These are phyloP conservation scores for Petromus typicus DNA, from an alignment of 2,113 vertebrate genomes.

Conservation along the genomic window DNA sequence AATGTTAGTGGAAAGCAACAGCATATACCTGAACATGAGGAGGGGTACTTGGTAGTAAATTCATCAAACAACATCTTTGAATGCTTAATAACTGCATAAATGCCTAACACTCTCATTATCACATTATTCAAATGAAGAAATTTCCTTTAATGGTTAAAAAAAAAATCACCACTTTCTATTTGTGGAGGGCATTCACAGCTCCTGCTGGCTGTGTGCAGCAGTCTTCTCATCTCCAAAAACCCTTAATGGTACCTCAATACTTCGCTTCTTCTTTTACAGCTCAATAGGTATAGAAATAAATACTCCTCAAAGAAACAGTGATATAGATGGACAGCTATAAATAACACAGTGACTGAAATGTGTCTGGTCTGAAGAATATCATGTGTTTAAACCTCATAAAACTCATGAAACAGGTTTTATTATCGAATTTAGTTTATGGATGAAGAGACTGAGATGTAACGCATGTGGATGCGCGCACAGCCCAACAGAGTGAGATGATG, in stretches of 20 bases:
- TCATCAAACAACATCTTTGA: background rate
- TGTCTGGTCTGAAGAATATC: background rate
- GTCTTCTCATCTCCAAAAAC: background rate
- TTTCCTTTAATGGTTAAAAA: background rate
- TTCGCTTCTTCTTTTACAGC: background rate
- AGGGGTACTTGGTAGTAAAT: background rate
- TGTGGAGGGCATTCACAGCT: background rate
- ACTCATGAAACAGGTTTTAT: background rate
- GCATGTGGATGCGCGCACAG: background rate
- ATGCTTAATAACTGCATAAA: background rate
- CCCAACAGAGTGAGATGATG: background rate
- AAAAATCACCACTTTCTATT: background rate
- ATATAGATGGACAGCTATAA: background rate
- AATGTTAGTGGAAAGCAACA: background rate
- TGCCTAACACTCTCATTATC: background rate
- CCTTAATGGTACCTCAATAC: background rate
- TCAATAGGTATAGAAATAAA: background rate
- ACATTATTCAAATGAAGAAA: background rate
- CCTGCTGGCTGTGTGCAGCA: background rate
- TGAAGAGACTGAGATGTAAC: background rate
- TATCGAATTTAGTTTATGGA: background rate
- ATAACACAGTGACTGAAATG: background rate
- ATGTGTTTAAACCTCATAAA: slow-evolving; percentile 14
- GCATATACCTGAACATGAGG: background rate
- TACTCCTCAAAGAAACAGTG: background rate